phyloP scores from a whole-genome alignment of 92 coral and sea anemone species.

The Siderastrea siderea region DNA sequence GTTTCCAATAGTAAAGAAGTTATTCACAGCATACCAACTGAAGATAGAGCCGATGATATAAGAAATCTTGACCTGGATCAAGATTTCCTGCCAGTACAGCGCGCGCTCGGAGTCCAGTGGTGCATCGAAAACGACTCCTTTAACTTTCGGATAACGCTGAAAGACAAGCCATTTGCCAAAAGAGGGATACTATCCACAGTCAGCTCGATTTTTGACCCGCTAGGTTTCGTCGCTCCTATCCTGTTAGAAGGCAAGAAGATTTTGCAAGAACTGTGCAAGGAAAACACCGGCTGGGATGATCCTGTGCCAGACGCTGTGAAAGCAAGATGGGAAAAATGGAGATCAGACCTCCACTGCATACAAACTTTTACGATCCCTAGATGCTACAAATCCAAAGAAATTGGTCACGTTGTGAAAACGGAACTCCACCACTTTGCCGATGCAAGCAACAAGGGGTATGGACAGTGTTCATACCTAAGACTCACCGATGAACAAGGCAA shows the following conservation, averaged over 20 bases:
- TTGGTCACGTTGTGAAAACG: no score
- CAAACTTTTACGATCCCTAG: not conserved
- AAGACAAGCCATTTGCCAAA: not conserved
- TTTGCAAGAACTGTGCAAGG: conserved; percentile 11
- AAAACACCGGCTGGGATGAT: conserved; percentile 7
- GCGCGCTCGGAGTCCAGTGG: conserved; percentile 6
- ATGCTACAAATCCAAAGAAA: no score
- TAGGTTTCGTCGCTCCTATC: conserved; percentile 5
- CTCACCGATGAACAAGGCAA: no score
- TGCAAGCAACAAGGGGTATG: no score
- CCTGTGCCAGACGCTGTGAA: not conserved
- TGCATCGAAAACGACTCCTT: not conserved
- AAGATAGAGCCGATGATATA: not conserved
- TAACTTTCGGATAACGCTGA: not conserved
- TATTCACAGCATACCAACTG: not conserved
- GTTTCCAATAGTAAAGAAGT: not conserved
- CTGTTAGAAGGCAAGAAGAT: conserved; percentile 11
- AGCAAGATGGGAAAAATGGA: conserved; percentile 9
- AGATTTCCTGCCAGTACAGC: conserved; percentile 3
- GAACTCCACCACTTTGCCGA: no score
- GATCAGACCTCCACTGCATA: not conserved
- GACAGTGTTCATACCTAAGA: no score
- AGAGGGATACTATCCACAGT: conserved; percentile 16
- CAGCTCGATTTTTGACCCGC: not conserved
- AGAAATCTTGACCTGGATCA: not conserved